A percentile compares a stretch with the other conserved stretches of the same genome.
phyloP scores from a whole-genome alignment of 2,113 vertebrate genomes.

The Vombatus ursinus region DNA sequence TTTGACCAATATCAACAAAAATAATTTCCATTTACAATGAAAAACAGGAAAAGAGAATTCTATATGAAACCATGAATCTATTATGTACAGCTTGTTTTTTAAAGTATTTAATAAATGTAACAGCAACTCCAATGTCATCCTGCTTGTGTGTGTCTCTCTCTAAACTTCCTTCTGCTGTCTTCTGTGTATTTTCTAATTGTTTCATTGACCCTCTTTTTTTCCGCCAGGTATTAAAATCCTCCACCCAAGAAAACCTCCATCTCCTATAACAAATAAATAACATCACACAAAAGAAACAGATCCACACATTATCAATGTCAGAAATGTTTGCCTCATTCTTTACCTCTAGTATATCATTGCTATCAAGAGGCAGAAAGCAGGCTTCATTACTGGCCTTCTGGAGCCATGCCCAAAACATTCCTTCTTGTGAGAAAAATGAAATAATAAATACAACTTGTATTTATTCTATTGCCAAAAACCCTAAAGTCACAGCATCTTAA shows the following conservation, averaged over 20 bases:
- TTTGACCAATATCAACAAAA: background rate
- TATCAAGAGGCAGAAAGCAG: background rate
- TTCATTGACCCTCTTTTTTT: background rate
- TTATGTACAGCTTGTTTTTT: background rate
- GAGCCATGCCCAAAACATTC: background rate
- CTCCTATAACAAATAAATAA: background rate
- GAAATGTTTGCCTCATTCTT: background rate
- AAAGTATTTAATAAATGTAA: background rate
- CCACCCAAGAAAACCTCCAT: background rate
- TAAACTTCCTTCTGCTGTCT: background rate
- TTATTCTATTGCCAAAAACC: too few relatives aligned
- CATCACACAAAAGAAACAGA: background rate
- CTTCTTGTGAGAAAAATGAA: background rate
- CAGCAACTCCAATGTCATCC: background rate
- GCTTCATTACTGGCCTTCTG: background rate
- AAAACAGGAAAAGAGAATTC: background rate
- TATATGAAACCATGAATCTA: background rate
- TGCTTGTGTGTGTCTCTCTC: background rate
- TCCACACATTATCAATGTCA: background rate
- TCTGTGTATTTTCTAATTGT: background rate
- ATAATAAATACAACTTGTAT: rapidly evolving
- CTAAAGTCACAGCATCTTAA: rapidly evolving
- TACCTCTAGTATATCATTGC: background rate
- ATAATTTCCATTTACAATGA: background rate
- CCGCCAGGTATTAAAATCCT: background rate